Evolutionary conservation across 1,140 invertebrate species (phyloP), one percentile per base, ranked within the genome.

Genomic region (Eumaeus atala): DNA sequence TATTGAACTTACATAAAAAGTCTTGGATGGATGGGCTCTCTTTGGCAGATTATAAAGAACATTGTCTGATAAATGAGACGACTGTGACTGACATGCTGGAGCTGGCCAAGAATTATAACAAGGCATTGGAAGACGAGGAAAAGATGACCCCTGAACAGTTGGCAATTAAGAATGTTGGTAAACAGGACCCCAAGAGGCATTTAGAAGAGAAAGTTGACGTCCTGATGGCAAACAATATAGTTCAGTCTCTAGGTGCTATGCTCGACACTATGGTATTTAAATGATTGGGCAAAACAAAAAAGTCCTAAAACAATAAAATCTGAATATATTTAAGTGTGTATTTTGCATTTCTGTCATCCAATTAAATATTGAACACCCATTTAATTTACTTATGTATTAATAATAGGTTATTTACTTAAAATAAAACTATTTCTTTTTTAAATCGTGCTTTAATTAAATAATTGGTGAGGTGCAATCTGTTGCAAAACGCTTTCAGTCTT

Each of bases 101-200:
- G 54, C 88, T 99, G 59, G 97, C 98, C 6, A 99, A 99, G 80
- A 96, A 97, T 81, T 99, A 99, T 79, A 98, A 99, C 78, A 99
- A 99, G 90, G 95, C 97, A 38, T 88, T 99, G 42, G 98, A 99
- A 89, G 98, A 99, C 72, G 98, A 99, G 87, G 98, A 99, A 81
- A 99, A 98, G 82, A 99, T 99, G 97, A 99, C 98, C n/a, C 95
- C 97, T 0, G 97, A 99, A 85, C 98, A 99, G 82, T 89, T 99
- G 77, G 98, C 98, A 11, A 99, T 99, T 67, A 99, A 99, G 83
- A 99, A 99, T 90, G 98, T 99, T 40, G 98, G 98, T 17, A 99
- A 99, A 90, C 96, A 98, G 87, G 98, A 99, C 88, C 98, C 98
- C n/a, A 99, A 99, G 88, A 91, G 98, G 61, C 98, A 99, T 93